Evolutionary conservation across 1,140 invertebrate genomes (phyloP).

Genomic region (Varroa destructor): DNA sequence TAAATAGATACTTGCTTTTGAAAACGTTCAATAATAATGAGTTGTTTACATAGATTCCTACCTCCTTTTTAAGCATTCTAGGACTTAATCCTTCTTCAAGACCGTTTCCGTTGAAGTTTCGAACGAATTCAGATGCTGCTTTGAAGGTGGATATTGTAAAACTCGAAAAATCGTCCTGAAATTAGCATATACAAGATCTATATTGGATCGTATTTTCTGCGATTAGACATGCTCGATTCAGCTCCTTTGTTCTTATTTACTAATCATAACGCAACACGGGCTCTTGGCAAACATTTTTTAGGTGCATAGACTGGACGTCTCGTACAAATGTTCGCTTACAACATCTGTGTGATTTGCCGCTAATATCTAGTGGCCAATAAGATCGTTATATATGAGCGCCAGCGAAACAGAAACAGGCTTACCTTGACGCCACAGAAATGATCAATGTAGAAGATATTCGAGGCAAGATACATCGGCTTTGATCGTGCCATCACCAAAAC

Average conservation of each 20-base stretch:
- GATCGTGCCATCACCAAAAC: constrained; percentile 15
- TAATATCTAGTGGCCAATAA: too few relatives aligned
- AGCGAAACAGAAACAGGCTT: not conserved
- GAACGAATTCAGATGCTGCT: constrained; percentile 10
- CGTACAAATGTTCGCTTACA: too few relatives aligned
- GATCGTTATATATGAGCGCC: too few relatives aligned
- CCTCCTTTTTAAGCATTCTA: constrained; percentile 5
- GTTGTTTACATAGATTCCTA: not conserved
- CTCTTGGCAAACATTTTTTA: too few relatives aligned
- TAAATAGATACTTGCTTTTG: too few relatives aligned
- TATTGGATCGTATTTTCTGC: not conserved
- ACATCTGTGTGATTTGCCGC: too few relatives aligned
- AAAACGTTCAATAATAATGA: too few relatives aligned
- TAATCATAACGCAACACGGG: not conserved
- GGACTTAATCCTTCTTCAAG: not conserved
- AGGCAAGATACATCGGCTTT: not conserved
- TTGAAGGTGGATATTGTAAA: constrained; percentile 19
- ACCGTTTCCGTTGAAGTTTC: not conserved
- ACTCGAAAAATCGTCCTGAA: constrained; percentile 22
- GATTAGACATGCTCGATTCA: not conserved
- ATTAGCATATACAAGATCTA: not conserved
- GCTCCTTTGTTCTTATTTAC: not conserved
- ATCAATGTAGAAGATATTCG: constrained; percentile 26
- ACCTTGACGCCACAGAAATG: constrained; percentile 26
- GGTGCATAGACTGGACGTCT: too few relatives aligned